Evolutionary conservation across 2,888 invertebrate genomes (phyloP).

Genomic region (Stratiomys singularior): DNA sequence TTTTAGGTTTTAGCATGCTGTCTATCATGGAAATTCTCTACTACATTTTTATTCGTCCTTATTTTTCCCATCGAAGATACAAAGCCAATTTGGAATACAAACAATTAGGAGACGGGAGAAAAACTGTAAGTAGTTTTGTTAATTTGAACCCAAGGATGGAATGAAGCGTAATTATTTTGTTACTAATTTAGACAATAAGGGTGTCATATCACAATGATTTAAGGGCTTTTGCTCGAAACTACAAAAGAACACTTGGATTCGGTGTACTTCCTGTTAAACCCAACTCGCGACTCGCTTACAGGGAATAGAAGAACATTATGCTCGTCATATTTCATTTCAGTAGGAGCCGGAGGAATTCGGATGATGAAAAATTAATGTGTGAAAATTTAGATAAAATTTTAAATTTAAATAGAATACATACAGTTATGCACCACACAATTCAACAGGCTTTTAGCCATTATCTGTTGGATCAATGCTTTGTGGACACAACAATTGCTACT

Average conservation of each 20-base stretch:
- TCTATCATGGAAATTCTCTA: slow-evolving; percentile 80
- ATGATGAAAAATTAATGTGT: too few relatives aligned
- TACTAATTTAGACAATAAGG: neutral
- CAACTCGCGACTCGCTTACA: neutral
- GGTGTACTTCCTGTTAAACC: neutral
- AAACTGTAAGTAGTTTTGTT: slow-evolving; percentile 8
- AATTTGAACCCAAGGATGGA: neutral
- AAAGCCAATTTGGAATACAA: neutral
- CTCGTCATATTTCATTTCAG: too few relatives aligned
- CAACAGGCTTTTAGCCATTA: too few relatives aligned
- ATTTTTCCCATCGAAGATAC: slow-evolving; percentile 64
- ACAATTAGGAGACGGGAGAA: neutral
- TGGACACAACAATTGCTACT: too few relatives aligned
- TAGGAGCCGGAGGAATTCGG: too few relatives aligned
- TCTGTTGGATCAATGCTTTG: too few relatives aligned
- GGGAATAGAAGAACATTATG: neutral
- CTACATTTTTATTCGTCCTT: slow-evolving; percentile 72
- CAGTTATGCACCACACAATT: too few relatives aligned
- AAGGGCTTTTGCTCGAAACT: neutral
- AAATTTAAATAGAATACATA: too few relatives aligned
- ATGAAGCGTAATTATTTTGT: neutral
- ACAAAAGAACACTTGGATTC: neutral
- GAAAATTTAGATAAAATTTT: too few relatives aligned
- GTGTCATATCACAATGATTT: neutral
- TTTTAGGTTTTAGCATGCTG: slow-evolving; percentile 84